Evolutionary conservation across 2,888 invertebrate genomes (phyloP), one percentile per base, ranked within the genome.

Genomic region (Dryobota labecula): DNA sequence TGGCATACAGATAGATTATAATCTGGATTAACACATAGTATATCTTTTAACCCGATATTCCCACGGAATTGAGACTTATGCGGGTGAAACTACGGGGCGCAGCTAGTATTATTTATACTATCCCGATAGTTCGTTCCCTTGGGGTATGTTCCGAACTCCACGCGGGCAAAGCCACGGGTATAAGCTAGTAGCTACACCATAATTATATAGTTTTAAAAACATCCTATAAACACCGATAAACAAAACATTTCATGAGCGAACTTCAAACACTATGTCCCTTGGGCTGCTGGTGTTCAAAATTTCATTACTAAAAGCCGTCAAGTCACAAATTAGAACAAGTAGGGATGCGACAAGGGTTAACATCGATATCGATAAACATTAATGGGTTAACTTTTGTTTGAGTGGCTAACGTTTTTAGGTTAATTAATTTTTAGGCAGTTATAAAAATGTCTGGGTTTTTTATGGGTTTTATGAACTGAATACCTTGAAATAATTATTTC

Each of bases 311-410:
- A 67, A 72, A 70, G 65, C 79, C 78, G 80, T 78, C 83, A 81
- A 84, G 75, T 83, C 72, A 58, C 84, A 83, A 88, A 88, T 88
- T 87, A 86, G 81, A 82, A 76, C 73, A 53, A 30, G n/a, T 86
- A 87, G 87, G 68, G 86, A 11, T 78, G 83, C 58, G 72, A 70
- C 74, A 58, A 2, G 15, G 53, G 9, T 51, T n/a, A 27, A 51
- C 47, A 33, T 70, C 53, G 65, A 61, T 76, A 72, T 79, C 80
- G 81, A 80, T 70, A 65, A 65, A 64, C 38, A 15, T 60, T 63
- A 24, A 33, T 43, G 43, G 20, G 24, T 27, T 18, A 45, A 58
- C 9, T 80, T 64, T 61, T 43, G 24, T 45, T 18, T 33, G 53
- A 60, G 41, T 71, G 6, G 13, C 41, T 5, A 20, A 65, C 8